A percentile compares a stretch with the other conserved stretches of the same genome.
These are phyloP conservation scores for Malthinus seriepunctatus DNA, from an alignment of 2,888 invertebrate species.

Conservation along the genomic window DNA sequence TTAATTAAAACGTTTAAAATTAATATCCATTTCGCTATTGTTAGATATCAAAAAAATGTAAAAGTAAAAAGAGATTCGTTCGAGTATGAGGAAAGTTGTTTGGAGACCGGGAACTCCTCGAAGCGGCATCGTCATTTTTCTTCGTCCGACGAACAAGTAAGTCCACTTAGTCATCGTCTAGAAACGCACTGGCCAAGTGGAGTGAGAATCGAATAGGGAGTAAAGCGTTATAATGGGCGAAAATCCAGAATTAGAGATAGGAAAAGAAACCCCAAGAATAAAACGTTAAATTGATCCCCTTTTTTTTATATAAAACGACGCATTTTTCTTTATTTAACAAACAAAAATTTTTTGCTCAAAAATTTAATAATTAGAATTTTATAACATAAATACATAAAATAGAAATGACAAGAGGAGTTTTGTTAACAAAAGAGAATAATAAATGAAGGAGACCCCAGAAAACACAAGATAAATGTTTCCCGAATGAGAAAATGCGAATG, in stretches of 20 bases:
- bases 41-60: conserved; percentile 26
- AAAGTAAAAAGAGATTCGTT: conserved; percentile 47
- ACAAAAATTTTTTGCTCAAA: too few relatives aligned
- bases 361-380: conserved; percentile 1
- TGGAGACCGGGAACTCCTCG: conserved; percentile 51
- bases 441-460: conserved; percentile 46
- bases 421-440: conserved; percentile 46
- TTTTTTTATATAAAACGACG: background rate
- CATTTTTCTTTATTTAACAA: too few relatives aligned
- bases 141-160: conserved; percentile 59
- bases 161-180: conserved; percentile 60
- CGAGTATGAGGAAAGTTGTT: conserved; percentile 47
- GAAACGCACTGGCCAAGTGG: conserved; percentile 34
- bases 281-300: background rate
- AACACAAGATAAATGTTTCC: conserved; percentile 50
- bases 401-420: conserved; percentile 33
- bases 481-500: conserved; percentile 53
- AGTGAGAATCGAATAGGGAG: conserved; percentile 32
- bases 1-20: background rate
- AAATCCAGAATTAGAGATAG: conserved; percentile 31
- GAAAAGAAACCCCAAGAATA: conserved; percentile 6
- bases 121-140: conserved; percentile 59
- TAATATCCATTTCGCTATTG: background rate
- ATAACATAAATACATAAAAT: conserved; percentile 23
- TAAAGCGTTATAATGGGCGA: conserved; percentile 37